Evolutionary conservation across 2,888 invertebrate genomes (phyloP), one percentile per base, ranked within the genome.

Genomic region (Acrobasis repandana): DNA sequence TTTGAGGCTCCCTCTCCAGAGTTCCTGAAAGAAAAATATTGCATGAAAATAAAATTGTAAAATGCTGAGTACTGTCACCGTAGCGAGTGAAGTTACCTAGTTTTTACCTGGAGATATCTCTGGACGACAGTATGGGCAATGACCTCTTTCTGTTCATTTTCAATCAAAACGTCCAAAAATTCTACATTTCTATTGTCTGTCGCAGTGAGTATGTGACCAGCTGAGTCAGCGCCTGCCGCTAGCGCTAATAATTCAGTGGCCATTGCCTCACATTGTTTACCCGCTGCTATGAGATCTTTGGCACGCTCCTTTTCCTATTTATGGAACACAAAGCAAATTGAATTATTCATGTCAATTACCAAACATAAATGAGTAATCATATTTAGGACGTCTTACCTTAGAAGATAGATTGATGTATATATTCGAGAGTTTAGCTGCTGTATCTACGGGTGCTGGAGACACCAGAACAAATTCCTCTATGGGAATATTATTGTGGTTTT

Each of bases 361-460:
- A 78, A 63, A 47, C 48, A 47, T 54, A 60, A 62, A 63, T 38
- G 38, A 28, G 28, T 28, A 28, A 28, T 28, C 28, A 28, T 8
- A 28, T 28, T 28, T 28, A 2, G 8, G 28, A 62, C 56, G 15
- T 46, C 60, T 69, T 83, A 95, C 95, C 93, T 98, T 98, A 67
- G 96, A 96, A 11, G 98, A 98, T 69, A 98, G 93, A 68, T 94
- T 95, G 64, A 97, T 96, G 76, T 97, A 96, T 74, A 98, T 97
- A 80, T 97, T 97, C 0, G 99, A 98, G 68, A 99, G 92, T 90
- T 99, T 99, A 62, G 99, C 99, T 18, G 99, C 99, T 14, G 99
- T 98, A 83, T 99, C 99, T 34, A 99, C 98, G 0, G 99, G 99
- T 4, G 99, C 99, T n/a, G 98, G 98, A 0, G 99, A 99, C n/a